These are phyloP conservation scores for Noctua janthina DNA, from an alignment of 2,888 invertebrate genomes.

Conservation along the genomic window DNA sequence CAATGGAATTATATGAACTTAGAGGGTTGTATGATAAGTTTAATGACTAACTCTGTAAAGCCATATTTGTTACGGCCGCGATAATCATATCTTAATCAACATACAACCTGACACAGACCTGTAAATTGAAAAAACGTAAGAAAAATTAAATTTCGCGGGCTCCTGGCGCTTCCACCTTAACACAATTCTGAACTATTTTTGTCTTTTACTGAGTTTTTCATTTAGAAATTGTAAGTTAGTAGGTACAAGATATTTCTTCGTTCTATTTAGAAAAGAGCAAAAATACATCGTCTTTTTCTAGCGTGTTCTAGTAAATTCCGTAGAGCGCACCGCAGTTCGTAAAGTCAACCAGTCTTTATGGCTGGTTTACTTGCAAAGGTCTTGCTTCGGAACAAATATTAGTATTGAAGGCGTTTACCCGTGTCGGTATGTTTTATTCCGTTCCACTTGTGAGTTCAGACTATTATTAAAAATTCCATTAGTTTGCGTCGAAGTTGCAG, in stretches of 20 bases:
- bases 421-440: constrained; percentile 51
- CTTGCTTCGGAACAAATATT: constrained; percentile 59
- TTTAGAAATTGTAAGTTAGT: background rate
- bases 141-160: no score
- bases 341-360: constrained; percentile 54
- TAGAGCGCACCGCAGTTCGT: constrained; percentile 41
- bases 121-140: no score
- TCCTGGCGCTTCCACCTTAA: background rate
- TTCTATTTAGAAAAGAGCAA: constrained; percentile 29
- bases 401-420: constrained; percentile 50
- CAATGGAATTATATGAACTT: no score
- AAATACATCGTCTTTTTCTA: constrained; percentile 43
- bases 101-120: no score
- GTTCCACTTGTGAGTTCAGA: constrained; percentile 42
- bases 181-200: background rate
- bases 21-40: no score
- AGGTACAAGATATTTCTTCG: constrained; percentile 11
- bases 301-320: constrained; percentile 45
- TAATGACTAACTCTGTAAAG: no score
- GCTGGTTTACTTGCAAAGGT: constrained; percentile 57
- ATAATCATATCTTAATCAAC: no score
- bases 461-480: constrained; percentile 62
- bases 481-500: constrained; percentile 54
- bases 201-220: background rate
- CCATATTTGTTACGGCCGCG: no score